These are phyloP conservation scores for Sphaerophoria rueppellii DNA, from an alignment of 2,888 invertebrate genomes.

Conservation along the genomic window DNA sequence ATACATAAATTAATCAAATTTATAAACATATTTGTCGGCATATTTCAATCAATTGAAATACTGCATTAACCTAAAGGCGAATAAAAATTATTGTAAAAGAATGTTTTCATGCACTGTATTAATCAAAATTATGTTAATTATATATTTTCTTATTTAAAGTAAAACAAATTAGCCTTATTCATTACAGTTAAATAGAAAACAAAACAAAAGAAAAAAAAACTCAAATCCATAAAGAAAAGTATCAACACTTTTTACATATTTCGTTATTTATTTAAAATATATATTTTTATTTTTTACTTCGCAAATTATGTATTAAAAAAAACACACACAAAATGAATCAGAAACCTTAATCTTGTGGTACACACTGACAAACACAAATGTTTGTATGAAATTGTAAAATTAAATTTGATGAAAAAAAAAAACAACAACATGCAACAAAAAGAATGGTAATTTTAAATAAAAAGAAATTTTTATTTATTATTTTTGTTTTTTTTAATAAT, in stretches of 20 bases:
- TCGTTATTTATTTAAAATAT: conserved; percentile 72
- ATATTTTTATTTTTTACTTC: conserved; percentile 64
- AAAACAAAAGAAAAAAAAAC: conserved; percentile 36
- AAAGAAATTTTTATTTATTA: too few relatives aligned
- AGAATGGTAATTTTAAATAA: conserved; percentile 41
- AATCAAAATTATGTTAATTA: conserved; percentile 65
- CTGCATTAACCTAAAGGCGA: conserved; percentile 21
- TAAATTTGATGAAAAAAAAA: not conserved
- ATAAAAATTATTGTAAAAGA: conserved; percentile 45
- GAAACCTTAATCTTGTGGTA: conserved; percentile 41
- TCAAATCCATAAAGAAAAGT: conserved; percentile 61
- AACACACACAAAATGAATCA: conserved; percentile 45
- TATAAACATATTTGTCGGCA: conserved; percentile 58
- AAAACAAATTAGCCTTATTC: conserved; percentile 52
- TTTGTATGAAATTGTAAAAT: conserved; percentile 23
- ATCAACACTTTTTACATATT: conserved; percentile 64
- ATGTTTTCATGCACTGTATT: conserved; percentile 45
- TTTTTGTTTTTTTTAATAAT: too few relatives aligned
- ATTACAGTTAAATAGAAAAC: conserved; percentile 39
- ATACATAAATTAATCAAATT: conserved; percentile 29
- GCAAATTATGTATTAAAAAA: conserved; percentile 63
- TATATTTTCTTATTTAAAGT: conserved; percentile 51
- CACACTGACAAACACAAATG: conserved; percentile 9
- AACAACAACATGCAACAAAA: conserved; percentile 22
- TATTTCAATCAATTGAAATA: conserved; percentile 63